phyloP scores from a whole-genome alignment of 1,140 invertebrate genomes.

The Drosophila trapezifrons region DNA sequence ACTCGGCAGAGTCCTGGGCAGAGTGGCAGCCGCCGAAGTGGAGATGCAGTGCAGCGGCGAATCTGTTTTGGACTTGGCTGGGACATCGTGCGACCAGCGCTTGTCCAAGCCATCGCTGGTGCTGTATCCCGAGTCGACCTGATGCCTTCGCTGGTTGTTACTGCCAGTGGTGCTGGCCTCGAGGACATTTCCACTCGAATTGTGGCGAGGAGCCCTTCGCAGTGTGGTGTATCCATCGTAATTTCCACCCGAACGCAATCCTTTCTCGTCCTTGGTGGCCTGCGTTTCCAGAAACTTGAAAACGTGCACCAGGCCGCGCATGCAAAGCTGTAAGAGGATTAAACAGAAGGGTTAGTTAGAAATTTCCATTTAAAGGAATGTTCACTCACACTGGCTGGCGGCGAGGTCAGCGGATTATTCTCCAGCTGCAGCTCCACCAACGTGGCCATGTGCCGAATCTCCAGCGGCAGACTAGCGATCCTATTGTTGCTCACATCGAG shows the following conservation, averaged over 20 bases:
- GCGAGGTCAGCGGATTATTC: constrained; percentile 95
- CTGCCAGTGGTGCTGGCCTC: constrained; percentile 79
- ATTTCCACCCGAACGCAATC: constrained; percentile 78
- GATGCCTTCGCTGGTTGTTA: constrained; percentile 85
- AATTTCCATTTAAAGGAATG: background rate
- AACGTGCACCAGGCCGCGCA: constrained; percentile 95
- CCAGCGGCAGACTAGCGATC: constrained; percentile 93
- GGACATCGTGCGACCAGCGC: constrained; percentile 92
- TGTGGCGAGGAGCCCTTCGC: constrained; percentile 83
- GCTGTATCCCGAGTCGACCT: constrained; percentile 95
- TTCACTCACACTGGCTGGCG: constrained; percentile 93
- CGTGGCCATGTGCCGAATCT: constrained; percentile 92
- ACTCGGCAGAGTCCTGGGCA: constrained; percentile 58
- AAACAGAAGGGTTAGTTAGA: background rate
- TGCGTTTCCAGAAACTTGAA: constrained; percentile 97
- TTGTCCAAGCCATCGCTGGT: constrained; percentile 92
- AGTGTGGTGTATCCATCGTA: constrained; percentile 82
- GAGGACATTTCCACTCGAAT: constrained; percentile 84
- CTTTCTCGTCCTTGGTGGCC: constrained; percentile 88
- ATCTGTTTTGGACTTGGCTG: constrained; percentile 69
- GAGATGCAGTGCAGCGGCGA: constrained; percentile 63
- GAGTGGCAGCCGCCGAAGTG: constrained; percentile 36
- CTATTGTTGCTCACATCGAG: constrained; percentile 95
- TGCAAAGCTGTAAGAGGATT: constrained; percentile 89
- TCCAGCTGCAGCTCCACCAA: constrained; percentile 92